Evolutionary conservation across 2,888 invertebrate genomes (phyloP).

Genomic region (Sarcophaga subvicina): DNA sequence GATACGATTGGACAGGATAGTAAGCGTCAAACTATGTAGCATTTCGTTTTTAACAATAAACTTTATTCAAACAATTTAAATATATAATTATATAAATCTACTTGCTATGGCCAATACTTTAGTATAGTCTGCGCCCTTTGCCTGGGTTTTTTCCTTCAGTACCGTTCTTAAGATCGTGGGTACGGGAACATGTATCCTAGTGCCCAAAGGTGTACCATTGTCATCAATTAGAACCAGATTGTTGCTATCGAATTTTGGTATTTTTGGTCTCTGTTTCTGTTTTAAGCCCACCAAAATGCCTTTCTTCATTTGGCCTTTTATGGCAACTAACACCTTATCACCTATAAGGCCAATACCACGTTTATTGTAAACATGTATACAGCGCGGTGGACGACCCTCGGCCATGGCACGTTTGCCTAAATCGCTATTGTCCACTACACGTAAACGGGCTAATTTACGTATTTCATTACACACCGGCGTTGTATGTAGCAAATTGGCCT

Average conservation of each 20-base stretch:
- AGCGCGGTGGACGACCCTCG: conserved; percentile 95
- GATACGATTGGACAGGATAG: conserved; percentile 69
- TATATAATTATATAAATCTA: conserved; percentile 80
- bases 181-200: conserved; percentile 96
- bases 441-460: conserved; percentile 88
- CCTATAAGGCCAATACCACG: conserved; percentile 85
- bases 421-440: conserved; percentile 98
- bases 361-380: conserved; percentile 97
- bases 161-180: conserved; percentile 94
- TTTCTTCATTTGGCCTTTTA: conserved; percentile 97
- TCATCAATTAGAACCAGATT: conserved; percentile 98
- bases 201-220: conserved; percentile 96
- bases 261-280: conserved; percentile 89
- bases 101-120: conserved; percentile 95
- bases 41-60: conserved; percentile 28
- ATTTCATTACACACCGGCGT: conserved; percentile 86
- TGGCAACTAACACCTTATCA: conserved; percentile 95
- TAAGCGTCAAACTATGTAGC: conserved; percentile 73
- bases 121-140: conserved; percentile 94
- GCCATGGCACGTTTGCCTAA: conserved; percentile 97
- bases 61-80: conserved; percentile 36
- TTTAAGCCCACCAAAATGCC: conserved; percentile 95
- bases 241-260: conserved; percentile 96
- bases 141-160: conserved; percentile 89
- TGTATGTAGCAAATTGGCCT: conserved; percentile 83